phyloP scores from a whole-genome alignment of 2,888 invertebrate genomes.

The Thumatha senex region DNA sequence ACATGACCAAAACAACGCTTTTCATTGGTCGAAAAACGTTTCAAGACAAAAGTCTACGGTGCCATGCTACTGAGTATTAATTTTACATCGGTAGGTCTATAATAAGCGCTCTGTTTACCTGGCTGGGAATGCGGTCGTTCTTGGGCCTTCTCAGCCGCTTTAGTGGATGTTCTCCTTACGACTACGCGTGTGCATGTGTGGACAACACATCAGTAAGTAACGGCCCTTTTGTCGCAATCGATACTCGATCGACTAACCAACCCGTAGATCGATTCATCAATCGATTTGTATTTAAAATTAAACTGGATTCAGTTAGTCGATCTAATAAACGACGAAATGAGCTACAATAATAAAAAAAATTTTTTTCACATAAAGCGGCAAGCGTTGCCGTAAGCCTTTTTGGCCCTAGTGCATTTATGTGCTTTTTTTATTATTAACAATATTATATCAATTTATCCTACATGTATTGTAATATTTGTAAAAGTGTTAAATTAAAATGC shows the following conservation, averaged over 20 bases:
- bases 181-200: conserved; percentile 83
- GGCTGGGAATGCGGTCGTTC: conserved; percentile 84
- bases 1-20: no score
- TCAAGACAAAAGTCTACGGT: no score
- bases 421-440: conserved; percentile 47
- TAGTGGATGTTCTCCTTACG: conserved; percentile 84
- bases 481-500: conserved; percentile 59
- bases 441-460: conserved; percentile 25
- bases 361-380: conserved; percentile 76
- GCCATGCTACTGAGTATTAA: no score
- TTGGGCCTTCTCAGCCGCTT: conserved; percentile 83
- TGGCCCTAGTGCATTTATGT: conserved; percentile 67
- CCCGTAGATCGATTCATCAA: conserved; percentile 10
- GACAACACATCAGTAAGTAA: conserved; percentile 81
- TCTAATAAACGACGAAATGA: conserved; percentile 59
- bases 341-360: conserved; percentile 37
- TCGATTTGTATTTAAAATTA: conserved; percentile 1
- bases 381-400: conserved; percentile 70
- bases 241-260: conserved; percentile 61
- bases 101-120: conserved; percentile 80
- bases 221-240: conserved; percentile 53
- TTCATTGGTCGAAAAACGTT: no score
- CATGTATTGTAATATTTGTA: conserved; percentile 20
- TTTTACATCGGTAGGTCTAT: conserved; percentile 60
- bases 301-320: conserved; percentile 53